Percentiles rank a stretch among this genome's conserved stretches.
Evolutionary conservation across 2,888 invertebrate genomes (phyloP).

Genomic region (Catocala nupta): DNA sequence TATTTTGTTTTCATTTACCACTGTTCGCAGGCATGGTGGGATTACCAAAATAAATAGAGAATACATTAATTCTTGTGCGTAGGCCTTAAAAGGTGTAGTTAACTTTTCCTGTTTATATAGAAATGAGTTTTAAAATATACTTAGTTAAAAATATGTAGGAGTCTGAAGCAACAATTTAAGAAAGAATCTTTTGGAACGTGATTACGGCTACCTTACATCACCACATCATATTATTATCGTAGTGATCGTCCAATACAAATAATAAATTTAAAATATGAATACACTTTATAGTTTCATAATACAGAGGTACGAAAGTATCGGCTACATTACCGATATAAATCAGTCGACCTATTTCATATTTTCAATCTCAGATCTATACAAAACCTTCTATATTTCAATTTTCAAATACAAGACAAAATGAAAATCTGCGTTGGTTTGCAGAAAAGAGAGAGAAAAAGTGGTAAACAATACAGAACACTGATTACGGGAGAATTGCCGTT

Average conservation of each 20-base stretch:
- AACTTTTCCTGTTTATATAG: constrained; percentile 18
- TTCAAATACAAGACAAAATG: constrained; percentile 20
- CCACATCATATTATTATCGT: too few species aligned
- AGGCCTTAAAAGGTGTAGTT: constrained; percentile 17
- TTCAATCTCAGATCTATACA: constrained; percentile 10
- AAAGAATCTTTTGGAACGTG: too few species aligned
- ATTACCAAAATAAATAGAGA: constrained; percentile 54
- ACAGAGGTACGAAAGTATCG: background rate
- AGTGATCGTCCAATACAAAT: too few species aligned
- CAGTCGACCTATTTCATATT: constrained; percentile 13
- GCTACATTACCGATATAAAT: constrained; percentile 8
- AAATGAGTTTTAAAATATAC: background rate
- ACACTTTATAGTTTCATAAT: too few species aligned
- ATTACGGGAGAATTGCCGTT: constrained; percentile 64
- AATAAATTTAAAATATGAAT: too few species aligned
- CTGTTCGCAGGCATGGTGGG: constrained; percentile 39
- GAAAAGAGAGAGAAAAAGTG: constrained; percentile 43
- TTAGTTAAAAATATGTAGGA: too few species aligned
- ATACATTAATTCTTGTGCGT: constrained; percentile 33
- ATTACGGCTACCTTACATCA: too few species aligned
- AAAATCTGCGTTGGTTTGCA: constrained; percentile 14
- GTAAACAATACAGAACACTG: constrained; percentile 64
- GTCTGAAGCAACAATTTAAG: too few species aligned
- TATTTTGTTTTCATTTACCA: constrained; percentile 61
- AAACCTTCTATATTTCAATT: constrained; percentile 14